Base-by-base conservation (phyloP, 1,140 invertebrate species). In the Bombus confusus region DNA sequence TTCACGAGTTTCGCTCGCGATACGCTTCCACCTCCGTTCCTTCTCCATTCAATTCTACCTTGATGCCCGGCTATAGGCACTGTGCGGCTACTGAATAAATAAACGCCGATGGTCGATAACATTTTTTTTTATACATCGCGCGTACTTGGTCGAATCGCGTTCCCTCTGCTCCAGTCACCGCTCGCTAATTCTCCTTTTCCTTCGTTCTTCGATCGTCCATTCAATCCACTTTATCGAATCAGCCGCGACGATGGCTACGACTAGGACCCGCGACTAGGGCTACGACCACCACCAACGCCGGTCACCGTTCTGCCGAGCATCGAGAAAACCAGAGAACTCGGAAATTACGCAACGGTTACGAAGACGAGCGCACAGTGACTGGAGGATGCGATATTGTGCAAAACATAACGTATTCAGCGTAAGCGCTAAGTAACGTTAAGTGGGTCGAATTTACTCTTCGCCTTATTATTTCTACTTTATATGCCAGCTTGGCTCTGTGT, bases 381-480 rank as follows among this genome's bases (percentile, higher is more conserved):
- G 86, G 88, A 91, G 57, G 90, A 91, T 93, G 92, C 93, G 92
- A 94, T 94, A 92, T 95, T 94, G 92, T 94, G 93, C 94, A 94
- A 95, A 95, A 95, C 93, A 93, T 94, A 95, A 94, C 93, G 92
- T 95, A 94, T 94, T 95, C 94, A 93, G 93, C 90, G 92, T 95
- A 93, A 94, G 94, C 93, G 94, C 91, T 95, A 95, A 95, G 93
- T 93, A 94, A 91, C 91, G 93, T 93, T 95, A 95, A 95, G 94
- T 95, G 94, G 94, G 93, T 94, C 94, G 93, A 95, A 95, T 95
- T 95, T 95, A 94, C 94, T 95, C 90, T 91, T 89, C 92, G 90
- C 91, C 93, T 95, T 94, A 93, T 95, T 95, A 95, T 95, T 95
- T 95, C 93, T 93, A 94, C 94, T 95, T 95, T 94, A 94, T 94